These are phyloP conservation scores for Xylophagus ater DNA, from an alignment of 2,888 invertebrate genomes.

Conservation along the genomic window DNA sequence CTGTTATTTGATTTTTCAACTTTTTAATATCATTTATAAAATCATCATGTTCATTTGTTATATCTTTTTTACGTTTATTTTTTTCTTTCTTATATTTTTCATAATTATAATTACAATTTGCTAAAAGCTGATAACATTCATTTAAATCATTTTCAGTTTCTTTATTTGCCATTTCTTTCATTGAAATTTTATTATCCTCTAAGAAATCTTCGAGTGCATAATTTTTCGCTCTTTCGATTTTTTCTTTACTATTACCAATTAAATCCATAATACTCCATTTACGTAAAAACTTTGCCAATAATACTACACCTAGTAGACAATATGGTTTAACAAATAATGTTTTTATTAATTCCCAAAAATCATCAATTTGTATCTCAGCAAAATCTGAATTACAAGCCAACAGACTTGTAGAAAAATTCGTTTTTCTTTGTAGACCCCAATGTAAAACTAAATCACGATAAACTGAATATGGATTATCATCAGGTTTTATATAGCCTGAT, in stretches of 20 bases:
- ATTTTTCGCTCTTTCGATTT: slow-evolving; percentile 41
- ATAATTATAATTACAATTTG: slow-evolving; percentile 33
- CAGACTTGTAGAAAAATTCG: slow-evolving; percentile 31
- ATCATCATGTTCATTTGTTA: slow-evolving; percentile 26
- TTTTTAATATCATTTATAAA: slow-evolving; percentile 35
- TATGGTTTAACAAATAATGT: slow-evolving; percentile 35
- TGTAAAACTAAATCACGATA: slow-evolving; percentile 31
- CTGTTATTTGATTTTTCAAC: slow-evolving; percentile 30
- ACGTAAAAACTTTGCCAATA: slow-evolving; percentile 34
- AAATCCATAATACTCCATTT: slow-evolving; percentile 30
- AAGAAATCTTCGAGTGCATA: slow-evolving; percentile 45
- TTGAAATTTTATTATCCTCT: slow-evolving; percentile 37
- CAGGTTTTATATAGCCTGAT: slow-evolving; percentile 25
- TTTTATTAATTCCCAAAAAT: slow-evolving; percentile 33
- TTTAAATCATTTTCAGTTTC: slow-evolving; percentile 32
- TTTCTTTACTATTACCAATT: slow-evolving; percentile 23
- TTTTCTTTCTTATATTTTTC: slow-evolving; percentile 33
- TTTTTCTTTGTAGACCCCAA: slow-evolving; percentile 31
- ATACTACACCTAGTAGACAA: slow-evolving; percentile 35
- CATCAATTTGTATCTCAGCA: slow-evolving; percentile 26
- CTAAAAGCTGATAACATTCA: slow-evolving; percentile 29
- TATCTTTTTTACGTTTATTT: slow-evolving; percentile 26
- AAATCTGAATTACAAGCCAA: slow-evolving; percentile 34
- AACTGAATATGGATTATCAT: slow-evolving; percentile 27
- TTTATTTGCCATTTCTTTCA: slow-evolving; percentile 32